Evolutionary conservation across 92 coral and sea anemone species (phyloP).

Genomic region (Phenganax stokvisi): DNA sequence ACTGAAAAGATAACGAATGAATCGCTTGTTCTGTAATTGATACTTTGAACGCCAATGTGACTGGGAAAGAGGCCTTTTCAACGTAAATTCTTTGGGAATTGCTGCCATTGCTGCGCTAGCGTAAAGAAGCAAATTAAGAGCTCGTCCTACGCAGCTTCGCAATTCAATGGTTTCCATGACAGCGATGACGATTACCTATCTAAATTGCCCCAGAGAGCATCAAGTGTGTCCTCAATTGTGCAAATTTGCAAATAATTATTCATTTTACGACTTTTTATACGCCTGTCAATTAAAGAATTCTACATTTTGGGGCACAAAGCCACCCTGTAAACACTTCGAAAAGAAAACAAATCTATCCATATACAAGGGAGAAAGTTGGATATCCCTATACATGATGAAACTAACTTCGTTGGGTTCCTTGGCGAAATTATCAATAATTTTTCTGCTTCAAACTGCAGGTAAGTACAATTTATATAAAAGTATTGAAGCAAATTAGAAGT

Average conservation of each 20-base stretch:
- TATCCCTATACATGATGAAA: neutral
- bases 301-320: neutral
- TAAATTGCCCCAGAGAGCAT: neutral
- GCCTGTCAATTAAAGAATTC: neutral
- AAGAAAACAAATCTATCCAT: neutral
- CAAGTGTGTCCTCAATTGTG: constrained; percentile 24
- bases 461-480: too few species aligned
- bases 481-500: too few species aligned
- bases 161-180: constrained; percentile 17
- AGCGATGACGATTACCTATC: constrained; percentile 17
- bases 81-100: neutral
- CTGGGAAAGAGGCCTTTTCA: neutral
- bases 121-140: neutral
- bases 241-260: constrained; percentile 15
- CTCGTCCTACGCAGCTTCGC: constrained; percentile 6
- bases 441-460: too few species aligned
- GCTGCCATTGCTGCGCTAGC: neutral
- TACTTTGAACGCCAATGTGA: neutral
- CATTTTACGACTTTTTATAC: constrained; percentile 8
- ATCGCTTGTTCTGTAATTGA: neutral
- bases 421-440: too few species aligned
- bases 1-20: neutral
- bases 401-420: neutral
- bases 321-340: neutral
- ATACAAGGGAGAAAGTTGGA: neutral